Evolutionary conservation across 2,888 invertebrate genomes (phyloP).

Genomic region (Napeogenes inachia): DNA sequence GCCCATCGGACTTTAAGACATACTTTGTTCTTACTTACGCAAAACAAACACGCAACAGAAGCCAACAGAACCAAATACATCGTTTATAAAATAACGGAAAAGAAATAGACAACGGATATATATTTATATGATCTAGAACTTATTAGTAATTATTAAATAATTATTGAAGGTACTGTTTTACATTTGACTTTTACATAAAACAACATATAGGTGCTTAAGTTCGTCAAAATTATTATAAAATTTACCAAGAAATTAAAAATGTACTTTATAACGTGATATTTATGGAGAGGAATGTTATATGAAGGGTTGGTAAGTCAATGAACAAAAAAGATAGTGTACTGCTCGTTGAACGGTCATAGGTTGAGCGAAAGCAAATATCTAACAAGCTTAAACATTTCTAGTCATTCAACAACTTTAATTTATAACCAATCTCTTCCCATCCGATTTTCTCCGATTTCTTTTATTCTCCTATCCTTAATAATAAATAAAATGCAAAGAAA

Average conservation of each 20-base stretch:
- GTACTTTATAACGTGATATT: background rate
- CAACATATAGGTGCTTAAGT: conserved; percentile 2
- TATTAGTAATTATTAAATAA: conserved; percentile 55
- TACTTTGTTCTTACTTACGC: conserved; percentile 13
- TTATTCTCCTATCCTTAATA: conserved; percentile 7
- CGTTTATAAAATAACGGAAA: conserved; percentile 19
- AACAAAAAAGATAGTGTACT: too few species aligned
- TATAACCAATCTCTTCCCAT: conserved; percentile 1
- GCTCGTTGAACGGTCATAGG: too few species aligned
- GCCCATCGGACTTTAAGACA: conserved; percentile 48
- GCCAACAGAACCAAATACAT: conserved; percentile 8
- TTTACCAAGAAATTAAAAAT: background rate
- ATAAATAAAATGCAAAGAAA: conserved; percentile 23
- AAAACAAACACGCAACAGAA: conserved; percentile 6
- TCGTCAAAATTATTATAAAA: background rate
- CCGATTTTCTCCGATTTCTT: conserved; percentile 1
- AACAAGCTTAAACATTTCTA: conserved; percentile 3
- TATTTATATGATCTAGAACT: conserved; percentile 78
- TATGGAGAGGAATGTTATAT: background rate
- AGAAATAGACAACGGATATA: conserved; percentile 36
- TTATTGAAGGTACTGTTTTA: conserved; percentile 18
- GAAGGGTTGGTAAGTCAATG: background rate
- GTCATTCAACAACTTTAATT: conserved; percentile 5
- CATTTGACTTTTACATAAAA: too few species aligned
- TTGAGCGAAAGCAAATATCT: conserved; percentile 10